Evolutionary conservation across 1,140 invertebrate species (phyloP), one percentile per base, ranked within the genome.

Genomic region (Tigriopus japonicus): DNA sequence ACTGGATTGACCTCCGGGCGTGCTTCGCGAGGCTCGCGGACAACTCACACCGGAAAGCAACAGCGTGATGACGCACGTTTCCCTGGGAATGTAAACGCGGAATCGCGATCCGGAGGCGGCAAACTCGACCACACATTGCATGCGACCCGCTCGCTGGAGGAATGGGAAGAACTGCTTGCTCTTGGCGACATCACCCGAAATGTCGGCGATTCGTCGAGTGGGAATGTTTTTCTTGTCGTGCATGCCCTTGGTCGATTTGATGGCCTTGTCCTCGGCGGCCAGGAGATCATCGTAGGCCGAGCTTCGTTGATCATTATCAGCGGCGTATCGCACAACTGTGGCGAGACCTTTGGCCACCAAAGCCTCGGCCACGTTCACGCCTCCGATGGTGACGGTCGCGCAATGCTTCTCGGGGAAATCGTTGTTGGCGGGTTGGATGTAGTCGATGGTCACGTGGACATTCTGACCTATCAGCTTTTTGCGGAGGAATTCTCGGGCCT

Each of bases 381-480:
- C 51, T 6, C 52, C 45, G 54, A 85, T 77, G 0, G 80, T 77
- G 10, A 99, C 85, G 3, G 93, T 97, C 67, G 88, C 94, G 69
- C 93, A 97, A 23, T 79, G 82, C 71, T 98, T 98, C 70, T 98
- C 93, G 2, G 91, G 89, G 69, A 87, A 95, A 63, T 83, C 85
- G 43, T 95, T 85, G 53, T 84, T 83, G 3, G 90, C 83, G 14
- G 92, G 91, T 69, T 98, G 95, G 59, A 94, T 86, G 69, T 98
- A 99, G 72, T 99, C 96, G 35, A 97, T 81, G 42, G 83, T 81
- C 6, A 96, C 85, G 68, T 87, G 85, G 0, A 95, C 89, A 69
- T 86, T 90, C 71, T 98, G 98, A 1, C 92, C 90, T 69, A 98
- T 87, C 0, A 98, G 75, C 71, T 93, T 92, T 69, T 96, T 97